phyloP scores from a whole-genome alignment of 1,140 invertebrate genomes.

The Theocolax elegans region DNA sequence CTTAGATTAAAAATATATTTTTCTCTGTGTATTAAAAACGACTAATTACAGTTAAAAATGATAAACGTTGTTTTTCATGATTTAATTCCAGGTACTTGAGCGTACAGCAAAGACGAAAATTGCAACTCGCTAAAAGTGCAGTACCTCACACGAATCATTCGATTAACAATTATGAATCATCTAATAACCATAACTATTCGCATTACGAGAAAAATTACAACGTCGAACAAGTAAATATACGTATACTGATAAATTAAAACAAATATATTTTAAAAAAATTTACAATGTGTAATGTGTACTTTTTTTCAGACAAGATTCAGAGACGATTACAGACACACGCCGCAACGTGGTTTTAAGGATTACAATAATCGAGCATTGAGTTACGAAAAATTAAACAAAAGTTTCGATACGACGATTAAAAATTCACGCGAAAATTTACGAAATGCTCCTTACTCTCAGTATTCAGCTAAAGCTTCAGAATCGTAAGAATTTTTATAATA shows the following conservation, averaged over 20 bases:
- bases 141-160: neutral
- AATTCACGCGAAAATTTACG: neutral
- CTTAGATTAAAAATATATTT: too few relatives aligned
- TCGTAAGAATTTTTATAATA: neutral
- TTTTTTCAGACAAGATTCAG: slow-evolving; percentile 9
- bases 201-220: neutral
- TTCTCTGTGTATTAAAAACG: too few relatives aligned
- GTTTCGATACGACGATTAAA: neutral
- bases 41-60: too few relatives aligned
- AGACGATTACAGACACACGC: neutral
- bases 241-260: neutral
- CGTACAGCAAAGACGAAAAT: neutral
- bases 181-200: neutral
- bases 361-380: slow-evolving; percentile 15
- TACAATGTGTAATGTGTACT: too few relatives aligned
- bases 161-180: neutral
- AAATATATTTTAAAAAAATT: neutral
- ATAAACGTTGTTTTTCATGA: too few relatives aligned
- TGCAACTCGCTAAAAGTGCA: neutral
- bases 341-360: neutral
- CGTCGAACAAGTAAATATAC: neutral
- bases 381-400: slow-evolving; percentile 29
- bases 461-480: slow-evolving; percentile 6
- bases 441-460: neutral
- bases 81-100: too few relatives aligned